A percentile compares a stretch with the other conserved stretches of the same genome.
phyloP scores from a whole-genome alignment of 2,113 vertebrate genomes.

The Choloepus hoffmanni region DNA sequence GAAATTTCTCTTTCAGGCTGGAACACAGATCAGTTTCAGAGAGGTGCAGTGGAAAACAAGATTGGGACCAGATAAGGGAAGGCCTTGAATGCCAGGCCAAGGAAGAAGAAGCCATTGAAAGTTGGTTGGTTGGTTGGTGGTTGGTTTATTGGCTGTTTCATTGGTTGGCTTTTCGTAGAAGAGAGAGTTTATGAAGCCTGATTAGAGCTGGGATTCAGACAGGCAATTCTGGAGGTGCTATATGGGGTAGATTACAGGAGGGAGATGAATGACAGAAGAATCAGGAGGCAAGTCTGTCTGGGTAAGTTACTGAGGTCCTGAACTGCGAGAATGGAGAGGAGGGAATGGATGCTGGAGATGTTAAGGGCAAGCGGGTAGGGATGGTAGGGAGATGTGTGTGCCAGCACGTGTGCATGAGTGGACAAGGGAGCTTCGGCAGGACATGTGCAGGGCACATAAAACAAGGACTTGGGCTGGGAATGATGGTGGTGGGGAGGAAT shows the following conservation, averaged over 20 bases:
- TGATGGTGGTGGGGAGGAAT: neutral
- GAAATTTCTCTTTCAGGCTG: neutral
- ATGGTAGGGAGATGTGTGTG: fast-evolving
- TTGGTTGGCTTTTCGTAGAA: neutral
- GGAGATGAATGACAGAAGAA: neutral
- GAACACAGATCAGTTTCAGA: neutral
- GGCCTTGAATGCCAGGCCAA: neutral
- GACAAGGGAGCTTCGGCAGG: neutral
- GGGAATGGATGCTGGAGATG: neutral
- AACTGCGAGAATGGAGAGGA: neutral
- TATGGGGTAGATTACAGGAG: fast-evolving
- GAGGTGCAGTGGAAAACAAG: too few relatives aligned
- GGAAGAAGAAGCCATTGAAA: neutral
- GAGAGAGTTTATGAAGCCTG: neutral
- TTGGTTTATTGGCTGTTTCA: neutral
- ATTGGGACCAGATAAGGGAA: neutral
- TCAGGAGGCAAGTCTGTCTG: neutral
- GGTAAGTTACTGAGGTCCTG: neutral
- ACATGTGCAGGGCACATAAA: neutral
- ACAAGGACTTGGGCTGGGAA: neutral
- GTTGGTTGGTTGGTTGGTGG: neutral
- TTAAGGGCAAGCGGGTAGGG: neutral
- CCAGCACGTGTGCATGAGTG: neutral
- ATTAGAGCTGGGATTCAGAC: neutral
- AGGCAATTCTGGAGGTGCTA: neutral